Evolutionary conservation across 2,888 invertebrate genomes (phyloP).

Genomic region (Monochamus alternatus): DNA sequence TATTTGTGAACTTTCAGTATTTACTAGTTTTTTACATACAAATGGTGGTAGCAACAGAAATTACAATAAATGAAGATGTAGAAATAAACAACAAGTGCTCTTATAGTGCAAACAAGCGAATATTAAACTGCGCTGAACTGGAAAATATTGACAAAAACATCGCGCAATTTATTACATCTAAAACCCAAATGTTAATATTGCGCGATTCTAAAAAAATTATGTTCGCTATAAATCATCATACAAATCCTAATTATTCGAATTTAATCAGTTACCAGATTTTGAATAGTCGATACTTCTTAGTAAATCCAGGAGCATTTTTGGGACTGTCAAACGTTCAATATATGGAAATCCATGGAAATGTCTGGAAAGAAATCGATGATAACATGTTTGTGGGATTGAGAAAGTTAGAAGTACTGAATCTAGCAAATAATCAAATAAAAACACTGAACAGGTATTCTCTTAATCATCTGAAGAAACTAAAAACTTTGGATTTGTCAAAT

Average conservation of each 20-base stretch:
- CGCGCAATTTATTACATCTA: neutral
- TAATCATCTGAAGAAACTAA: conserved; percentile 21
- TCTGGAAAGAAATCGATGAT: conserved; percentile 28
- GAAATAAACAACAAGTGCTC: conserved; percentile 32
- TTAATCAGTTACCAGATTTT: conserved; percentile 25
- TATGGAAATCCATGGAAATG: conserved; percentile 33
- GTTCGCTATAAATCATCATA: conserved; percentile 18
- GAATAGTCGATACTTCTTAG: conserved; percentile 17
- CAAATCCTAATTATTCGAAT: conserved; percentile 12
- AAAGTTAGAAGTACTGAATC: conserved; percentile 24
- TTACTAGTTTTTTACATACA: neutral
- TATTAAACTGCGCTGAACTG: conserved; percentile 27
- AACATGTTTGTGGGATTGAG: conserved; percentile 31
- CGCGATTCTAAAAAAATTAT: neutral
- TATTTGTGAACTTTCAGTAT: neutral
- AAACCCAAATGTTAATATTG: conserved; percentile 32
- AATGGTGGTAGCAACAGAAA: neutral
- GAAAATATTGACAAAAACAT: conserved; percentile 17
- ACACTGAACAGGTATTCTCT: conserved; percentile 26
- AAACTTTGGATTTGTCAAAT: conserved; percentile 28
- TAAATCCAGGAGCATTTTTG: conserved; percentile 30
- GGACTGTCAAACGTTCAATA: conserved; percentile 26
- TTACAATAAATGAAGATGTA: neutral
- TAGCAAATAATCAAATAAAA: conserved; percentile 28
- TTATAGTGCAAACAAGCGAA: conserved; percentile 20